Evolutionary conservation across 1,140 invertebrate genomes (phyloP).

Genomic region (Sarcophaga bullata): DNA sequence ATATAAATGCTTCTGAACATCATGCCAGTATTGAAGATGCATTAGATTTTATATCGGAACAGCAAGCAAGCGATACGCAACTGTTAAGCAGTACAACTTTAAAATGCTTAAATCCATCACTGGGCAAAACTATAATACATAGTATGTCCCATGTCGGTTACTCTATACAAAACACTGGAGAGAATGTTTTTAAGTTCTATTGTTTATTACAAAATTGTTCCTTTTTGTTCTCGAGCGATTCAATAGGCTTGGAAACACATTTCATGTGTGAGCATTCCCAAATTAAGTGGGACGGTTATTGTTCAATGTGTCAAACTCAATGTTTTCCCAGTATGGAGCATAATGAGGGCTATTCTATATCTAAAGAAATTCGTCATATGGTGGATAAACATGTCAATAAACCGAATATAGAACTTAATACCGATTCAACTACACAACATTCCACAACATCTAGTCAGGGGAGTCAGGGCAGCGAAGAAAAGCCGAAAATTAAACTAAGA

Average conservation of each 20-base stretch:
- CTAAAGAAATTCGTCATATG: conserved; percentile 45
- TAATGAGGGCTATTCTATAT: not conserved
- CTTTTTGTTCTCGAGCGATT: conserved; percentile 46
- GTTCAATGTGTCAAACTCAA: conserved; percentile 45
- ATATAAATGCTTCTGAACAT: conserved; percentile 32
- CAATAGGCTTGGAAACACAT: conserved; percentile 44
- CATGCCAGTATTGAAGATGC: conserved; percentile 45
- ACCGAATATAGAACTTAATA: conserved; percentile 49
- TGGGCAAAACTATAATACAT: not conserved
- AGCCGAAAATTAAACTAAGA: conserved; percentile 44
- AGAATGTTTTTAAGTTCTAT: conserved; percentile 41
- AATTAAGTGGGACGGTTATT: conserved; percentile 47
- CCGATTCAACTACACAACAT: not conserved
- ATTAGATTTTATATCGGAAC: conserved; percentile 43
- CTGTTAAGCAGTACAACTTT: not conserved
- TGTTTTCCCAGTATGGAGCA: not conserved
- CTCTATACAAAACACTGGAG: not conserved
- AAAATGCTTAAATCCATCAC: not conserved
- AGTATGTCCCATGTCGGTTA: conserved; percentile 45
- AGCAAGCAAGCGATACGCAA: conserved; percentile 17
- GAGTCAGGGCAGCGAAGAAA: not conserved
- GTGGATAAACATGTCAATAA: conserved; percentile 41
- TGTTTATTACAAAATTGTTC: conserved; percentile 43
- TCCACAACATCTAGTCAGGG: conserved; percentile 25
- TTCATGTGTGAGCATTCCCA: conserved; percentile 45